Conservation (phyloP, 2,113 vertebrate species). For the Glareola pratincola region DNA sequence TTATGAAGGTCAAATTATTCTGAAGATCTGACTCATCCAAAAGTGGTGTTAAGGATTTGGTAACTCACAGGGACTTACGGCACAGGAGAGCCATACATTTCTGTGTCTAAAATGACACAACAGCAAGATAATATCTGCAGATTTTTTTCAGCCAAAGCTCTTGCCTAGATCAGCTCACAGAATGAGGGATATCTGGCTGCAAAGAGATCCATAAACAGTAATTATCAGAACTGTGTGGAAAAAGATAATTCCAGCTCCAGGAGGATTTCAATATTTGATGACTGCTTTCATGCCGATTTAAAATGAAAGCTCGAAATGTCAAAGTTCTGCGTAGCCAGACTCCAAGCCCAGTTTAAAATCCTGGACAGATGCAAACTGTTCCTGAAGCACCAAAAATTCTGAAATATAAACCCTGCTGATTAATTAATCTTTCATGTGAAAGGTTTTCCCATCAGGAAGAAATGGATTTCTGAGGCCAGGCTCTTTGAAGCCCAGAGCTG, state of each 20-base stretch:
- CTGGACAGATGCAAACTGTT: background rate
- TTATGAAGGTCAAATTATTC: background rate
- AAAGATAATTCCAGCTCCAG: background rate
- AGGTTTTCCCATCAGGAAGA: background rate
- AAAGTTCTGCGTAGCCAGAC: background rate
- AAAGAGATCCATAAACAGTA: background rate
- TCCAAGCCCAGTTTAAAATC: background rate
- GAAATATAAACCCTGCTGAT: background rate
- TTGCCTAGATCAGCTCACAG: background rate
- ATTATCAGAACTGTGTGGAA: background rate
- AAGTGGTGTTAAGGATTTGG: background rate
- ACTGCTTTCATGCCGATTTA: background rate
- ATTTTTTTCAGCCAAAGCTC: background rate
- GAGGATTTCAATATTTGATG: constrained; percentile 41
- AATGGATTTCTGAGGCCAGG: background rate
- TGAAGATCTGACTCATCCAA: background rate
- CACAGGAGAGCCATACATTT: background rate
- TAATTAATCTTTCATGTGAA: background rate
- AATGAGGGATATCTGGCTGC: background rate
- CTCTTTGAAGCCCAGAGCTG: background rate
- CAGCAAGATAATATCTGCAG: background rate
- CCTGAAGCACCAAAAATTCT: background rate
- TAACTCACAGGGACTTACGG: background rate
- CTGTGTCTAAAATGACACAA: background rate
- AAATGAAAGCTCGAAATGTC: constrained; percentile 29